Base-by-base conservation (phyloP, 2,113 vertebrate genomes). In the Aspiorhynchus laticeps region DNA sequence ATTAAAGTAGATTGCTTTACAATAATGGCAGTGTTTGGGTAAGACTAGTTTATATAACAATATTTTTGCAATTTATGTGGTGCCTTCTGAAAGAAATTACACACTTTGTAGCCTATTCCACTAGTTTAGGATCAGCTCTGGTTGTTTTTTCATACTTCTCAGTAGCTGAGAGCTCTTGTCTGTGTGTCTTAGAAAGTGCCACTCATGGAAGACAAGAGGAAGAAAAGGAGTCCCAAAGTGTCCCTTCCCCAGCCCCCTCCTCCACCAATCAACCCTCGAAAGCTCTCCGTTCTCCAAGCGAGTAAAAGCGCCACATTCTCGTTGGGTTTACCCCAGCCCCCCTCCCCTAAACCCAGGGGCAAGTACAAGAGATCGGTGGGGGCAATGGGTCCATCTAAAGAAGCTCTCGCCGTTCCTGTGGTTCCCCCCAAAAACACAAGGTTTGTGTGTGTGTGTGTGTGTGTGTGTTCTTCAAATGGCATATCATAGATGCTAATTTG, bases 201-300 rank as follows among this genome's bases (percentile, higher is more conserved):
- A 41, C 75, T 67, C 67, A 98, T 98, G 97, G 97, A 98, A 82
- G 98, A 98, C 90, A 97, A 97, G 86, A 96, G 96, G 91, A 98
- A 97, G 93, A 98, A 97, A 91, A 93, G 96, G 63, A 98, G 97
- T 87, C 97, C 97, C 11, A 97, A 96, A 88, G 95, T 96, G 41
- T 96, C 96, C 78, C 93, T 97, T 19, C 93, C 95, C 0, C 97
- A 96, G 89, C 95, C 96, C 0, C 92, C 88, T 12, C 96, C 97
- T 84, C 94, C 95, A 0, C 83, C 96, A 2, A 93, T 96, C 33
- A 95, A 97, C 67, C 93, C 96, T 0, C 95, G 96, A 85, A 97
- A 96, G 86, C 92, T 96, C 67, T 92, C 96, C 0, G 95, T 96
- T 86, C 94, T 97, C 89, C 96, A 97, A 0, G 94, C 96, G 90